Conservation (phyloP, 2,888 invertebrate genomes). For the Drosophila paranaensis region DNA sequence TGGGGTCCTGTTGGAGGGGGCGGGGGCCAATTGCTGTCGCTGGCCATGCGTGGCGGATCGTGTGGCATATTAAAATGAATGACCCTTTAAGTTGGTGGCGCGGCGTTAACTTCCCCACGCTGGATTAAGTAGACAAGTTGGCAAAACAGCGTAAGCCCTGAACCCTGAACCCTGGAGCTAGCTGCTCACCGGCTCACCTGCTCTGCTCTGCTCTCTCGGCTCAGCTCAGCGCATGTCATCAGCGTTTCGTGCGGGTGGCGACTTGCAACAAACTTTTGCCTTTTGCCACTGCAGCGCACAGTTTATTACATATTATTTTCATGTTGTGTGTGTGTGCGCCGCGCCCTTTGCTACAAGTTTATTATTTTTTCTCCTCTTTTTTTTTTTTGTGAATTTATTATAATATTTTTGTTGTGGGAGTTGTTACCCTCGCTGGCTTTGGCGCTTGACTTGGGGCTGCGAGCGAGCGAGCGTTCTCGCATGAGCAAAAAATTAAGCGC, state of each 20-base stretch:
- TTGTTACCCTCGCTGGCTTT: slow-evolving; percentile 35
- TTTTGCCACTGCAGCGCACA: slow-evolving; percentile 40
- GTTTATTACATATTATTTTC: slow-evolving; percentile 23
- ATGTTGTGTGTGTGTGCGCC: slow-evolving; percentile 22
- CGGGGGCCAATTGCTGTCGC: slow-evolving; percentile 25
- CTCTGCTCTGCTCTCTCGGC: too few species aligned
- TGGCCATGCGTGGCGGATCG: slow-evolving; percentile 63
- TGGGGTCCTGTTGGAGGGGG: not conserved
- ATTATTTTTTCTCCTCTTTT: slow-evolving; percentile 14
- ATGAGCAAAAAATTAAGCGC: slow-evolving; percentile 56
- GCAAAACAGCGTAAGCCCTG: slow-evolving; percentile 49
- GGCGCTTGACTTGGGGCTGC: slow-evolving; percentile 42
- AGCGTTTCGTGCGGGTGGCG: slow-evolving; percentile 35
- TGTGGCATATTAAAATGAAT: slow-evolving; percentile 75
- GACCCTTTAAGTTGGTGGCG: slow-evolving; percentile 66
- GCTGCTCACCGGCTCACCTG: slow-evolving; percentile 5
- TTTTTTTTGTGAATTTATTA: slow-evolving; percentile 37
- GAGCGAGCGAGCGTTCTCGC: slow-evolving; percentile 31
- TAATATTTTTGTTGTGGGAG: slow-evolving; percentile 39
- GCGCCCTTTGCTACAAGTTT: slow-evolving; percentile 43
- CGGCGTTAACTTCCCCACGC: slow-evolving; percentile 58
- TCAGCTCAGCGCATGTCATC: slow-evolving; percentile 30
- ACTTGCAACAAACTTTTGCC: slow-evolving; percentile 57
- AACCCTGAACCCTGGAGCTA: not conserved
- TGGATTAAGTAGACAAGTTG: slow-evolving; percentile 76